Conservation (phyloP, 2,797 vertebrate genomes). For the Acrocephalus scirpaceus region DNA sequence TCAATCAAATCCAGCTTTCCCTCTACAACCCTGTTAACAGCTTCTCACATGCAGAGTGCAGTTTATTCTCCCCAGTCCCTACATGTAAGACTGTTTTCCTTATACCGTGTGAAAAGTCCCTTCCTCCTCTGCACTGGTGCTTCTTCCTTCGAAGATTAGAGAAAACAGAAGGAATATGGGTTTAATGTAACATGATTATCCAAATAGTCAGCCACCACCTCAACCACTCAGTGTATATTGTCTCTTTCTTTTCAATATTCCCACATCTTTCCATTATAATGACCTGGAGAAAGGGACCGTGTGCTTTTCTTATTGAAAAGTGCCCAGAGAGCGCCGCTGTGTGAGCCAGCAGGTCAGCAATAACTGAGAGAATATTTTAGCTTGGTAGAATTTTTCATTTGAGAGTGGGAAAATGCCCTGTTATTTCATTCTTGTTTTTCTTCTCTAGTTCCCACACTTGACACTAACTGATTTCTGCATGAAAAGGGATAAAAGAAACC, state of each 20-base stretch:
- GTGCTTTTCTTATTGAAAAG: neutral
- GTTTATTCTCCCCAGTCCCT: neutral
- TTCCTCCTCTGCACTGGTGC: neutral
- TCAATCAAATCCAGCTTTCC: neutral
- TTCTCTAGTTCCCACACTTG: neutral
- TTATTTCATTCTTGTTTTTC: constrained; percentile 23
- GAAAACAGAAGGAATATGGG: neutral
- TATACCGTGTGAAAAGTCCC: neutral
- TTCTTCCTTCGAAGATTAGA: neutral
- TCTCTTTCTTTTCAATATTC: neutral
- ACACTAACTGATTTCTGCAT: neutral
- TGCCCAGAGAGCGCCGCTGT: neutral
- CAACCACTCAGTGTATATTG: neutral
- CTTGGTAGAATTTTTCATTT: neutral
- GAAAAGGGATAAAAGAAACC: neutral
- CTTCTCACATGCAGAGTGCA: neutral
- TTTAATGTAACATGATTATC: neutral
- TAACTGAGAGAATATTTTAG: neutral
- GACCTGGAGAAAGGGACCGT: neutral
- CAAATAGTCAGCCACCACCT: neutral
- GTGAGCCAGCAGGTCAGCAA: neutral
- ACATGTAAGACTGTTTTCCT: neutral
- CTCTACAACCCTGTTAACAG: neutral
- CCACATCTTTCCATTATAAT: neutral
- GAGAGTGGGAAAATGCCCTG: neutral